These are phyloP conservation scores for Athene cunicularia DNA, from an alignment of 2,113 vertebrate genomes.

Conservation along the genomic window DNA sequence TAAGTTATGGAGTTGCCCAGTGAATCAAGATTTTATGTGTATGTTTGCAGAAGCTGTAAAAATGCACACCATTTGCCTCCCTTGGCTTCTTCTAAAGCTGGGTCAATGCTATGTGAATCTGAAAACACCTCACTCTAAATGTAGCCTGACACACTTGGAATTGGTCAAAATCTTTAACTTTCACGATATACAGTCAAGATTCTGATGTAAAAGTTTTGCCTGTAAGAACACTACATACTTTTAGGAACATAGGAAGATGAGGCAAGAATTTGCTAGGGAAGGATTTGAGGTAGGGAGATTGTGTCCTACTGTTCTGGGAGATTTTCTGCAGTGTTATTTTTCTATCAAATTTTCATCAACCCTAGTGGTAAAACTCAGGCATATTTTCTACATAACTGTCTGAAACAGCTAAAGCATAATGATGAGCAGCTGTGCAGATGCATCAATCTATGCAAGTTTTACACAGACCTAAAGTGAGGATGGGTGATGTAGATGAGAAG, in stretches of 20 bases:
- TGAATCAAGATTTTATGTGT: neutral
- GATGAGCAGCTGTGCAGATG: neutral
- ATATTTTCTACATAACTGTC: neutral
- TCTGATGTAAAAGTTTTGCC: neutral
- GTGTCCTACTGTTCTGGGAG: neutral
- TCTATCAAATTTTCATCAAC: neutral
- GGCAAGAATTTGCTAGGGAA: neutral
- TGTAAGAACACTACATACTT: neutral
- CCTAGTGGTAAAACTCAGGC: neutral
- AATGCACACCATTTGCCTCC: neutral
- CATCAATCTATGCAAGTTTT: neutral
- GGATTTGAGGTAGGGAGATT: neutral
- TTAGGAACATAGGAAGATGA: neutral
- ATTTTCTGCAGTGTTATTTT: neutral
- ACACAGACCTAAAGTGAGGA: neutral
- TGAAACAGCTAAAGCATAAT: neutral
- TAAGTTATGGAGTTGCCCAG: neutral
- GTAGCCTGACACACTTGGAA: neutral
- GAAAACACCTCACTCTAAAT: neutral
- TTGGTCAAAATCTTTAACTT: neutral
- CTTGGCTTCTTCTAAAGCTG: neutral
- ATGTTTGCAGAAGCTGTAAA: neutral
- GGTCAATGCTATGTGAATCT: neutral
- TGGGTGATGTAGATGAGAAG: fast-evolving
- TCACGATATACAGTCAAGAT: neutral